Conservation (phyloP, 2,797 vertebrate species). For the Spea hammondii region DNA sequence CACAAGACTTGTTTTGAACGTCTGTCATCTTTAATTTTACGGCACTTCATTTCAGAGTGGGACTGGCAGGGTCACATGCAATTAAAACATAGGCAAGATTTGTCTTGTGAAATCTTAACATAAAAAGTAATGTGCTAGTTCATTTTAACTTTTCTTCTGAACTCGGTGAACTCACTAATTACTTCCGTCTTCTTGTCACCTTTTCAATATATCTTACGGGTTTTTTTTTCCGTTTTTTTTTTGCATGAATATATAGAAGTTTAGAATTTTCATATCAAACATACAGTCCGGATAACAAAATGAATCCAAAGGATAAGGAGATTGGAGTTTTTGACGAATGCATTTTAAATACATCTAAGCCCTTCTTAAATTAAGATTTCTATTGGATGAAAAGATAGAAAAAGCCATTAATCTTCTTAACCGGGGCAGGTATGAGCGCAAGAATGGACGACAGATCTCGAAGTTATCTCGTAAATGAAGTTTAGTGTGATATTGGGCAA, state of each 20-base stretch:
- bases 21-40: constrained; percentile 86
- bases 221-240: constrained; percentile 56
- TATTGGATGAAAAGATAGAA: constrained; percentile 60
- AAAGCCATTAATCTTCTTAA: constrained; percentile 76
- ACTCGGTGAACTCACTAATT: constrained; percentile 83
- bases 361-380: constrained; percentile 46
- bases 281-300: constrained; percentile 76
- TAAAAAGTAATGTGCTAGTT: constrained; percentile 83
- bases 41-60: constrained; percentile 80
- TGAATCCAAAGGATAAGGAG: constrained; percentile 70
- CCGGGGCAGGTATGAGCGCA: constrained; percentile 73
- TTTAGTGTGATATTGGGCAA: constrained; percentile 61
- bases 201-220: constrained; percentile 79
- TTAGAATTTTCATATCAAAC: constrained; percentile 70
- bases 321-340: constrained; percentile 69
- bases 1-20: constrained; percentile 82
- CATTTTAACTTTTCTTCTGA: constrained; percentile 82
- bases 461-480: constrained; percentile 62
- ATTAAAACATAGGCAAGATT: constrained; percentile 85
- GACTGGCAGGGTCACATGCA: constrained; percentile 82
- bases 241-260: constrained; percentile 68
- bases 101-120: constrained; percentile 83
- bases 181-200: constrained; percentile 80
- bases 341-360: constrained; percentile 62
- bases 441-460: constrained; percentile 63